Percentiles rank a stretch among this genome's conserved stretches.
Conservation (phyloP, 2,113 vertebrate genomes). For the Illadopsis cleaveri region DNA sequence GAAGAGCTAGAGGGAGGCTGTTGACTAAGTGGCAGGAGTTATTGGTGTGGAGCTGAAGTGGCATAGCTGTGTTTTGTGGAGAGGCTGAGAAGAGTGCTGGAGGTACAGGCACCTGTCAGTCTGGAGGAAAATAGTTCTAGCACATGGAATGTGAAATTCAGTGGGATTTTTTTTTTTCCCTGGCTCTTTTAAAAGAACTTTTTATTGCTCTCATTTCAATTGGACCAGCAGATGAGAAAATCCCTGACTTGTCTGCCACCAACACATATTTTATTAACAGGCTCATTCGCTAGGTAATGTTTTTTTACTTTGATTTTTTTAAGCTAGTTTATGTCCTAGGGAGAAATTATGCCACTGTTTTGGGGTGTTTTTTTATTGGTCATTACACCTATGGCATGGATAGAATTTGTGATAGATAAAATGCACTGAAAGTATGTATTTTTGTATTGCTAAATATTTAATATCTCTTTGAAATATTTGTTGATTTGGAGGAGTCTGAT, state of each 20-base stretch:
- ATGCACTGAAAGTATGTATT: neutral
- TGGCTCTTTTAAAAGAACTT: neutral
- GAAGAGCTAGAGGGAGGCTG: neutral
- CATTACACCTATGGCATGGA: neutral
- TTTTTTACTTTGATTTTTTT: neutral
- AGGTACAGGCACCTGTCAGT: neutral
- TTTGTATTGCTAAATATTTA: neutral
- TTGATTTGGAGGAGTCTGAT: neutral
- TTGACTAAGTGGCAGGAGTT: neutral
- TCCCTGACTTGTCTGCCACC: neutral
- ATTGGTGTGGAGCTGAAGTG: neutral
- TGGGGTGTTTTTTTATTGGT: neutral
- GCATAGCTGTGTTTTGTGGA: neutral
- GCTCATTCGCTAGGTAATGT: neutral
- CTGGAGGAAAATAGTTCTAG: neutral
- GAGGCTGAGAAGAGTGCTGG: neutral
- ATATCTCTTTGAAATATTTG: neutral
- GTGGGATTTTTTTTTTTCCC: neutral
- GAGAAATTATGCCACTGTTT: neutral
- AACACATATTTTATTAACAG: neutral
- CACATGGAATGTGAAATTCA: neutral
- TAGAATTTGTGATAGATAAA: neutral
- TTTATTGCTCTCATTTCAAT: neutral
- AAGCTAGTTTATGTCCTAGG: neutral
- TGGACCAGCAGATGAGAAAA: neutral